phyloP scores from a whole-genome alignment of 2,888 invertebrate genomes.

The Chorisops tibialis region DNA sequence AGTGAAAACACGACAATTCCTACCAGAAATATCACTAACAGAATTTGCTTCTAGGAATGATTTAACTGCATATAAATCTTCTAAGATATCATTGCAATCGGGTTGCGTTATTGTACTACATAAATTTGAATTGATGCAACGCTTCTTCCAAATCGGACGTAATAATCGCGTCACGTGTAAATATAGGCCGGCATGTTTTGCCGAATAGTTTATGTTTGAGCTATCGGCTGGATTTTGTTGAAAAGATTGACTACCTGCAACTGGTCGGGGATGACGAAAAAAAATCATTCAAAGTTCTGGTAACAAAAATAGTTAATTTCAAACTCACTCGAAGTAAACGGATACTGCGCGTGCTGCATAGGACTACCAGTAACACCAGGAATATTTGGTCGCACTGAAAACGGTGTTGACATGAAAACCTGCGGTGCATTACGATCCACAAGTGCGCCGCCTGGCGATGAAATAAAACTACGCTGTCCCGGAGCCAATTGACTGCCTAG shows the following conservation, averaged over 20 bases:
- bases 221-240: slow-evolving; percentile 38
- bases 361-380: slow-evolving; percentile 48
- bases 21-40: slow-evolving; percentile 48
- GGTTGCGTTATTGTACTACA: slow-evolving; percentile 65
- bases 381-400: slow-evolving; percentile 34
- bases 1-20: neutral
- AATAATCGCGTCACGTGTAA: slow-evolving; percentile 85
- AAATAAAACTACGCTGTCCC: slow-evolving; percentile 35
- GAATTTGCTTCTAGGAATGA: slow-evolving; percentile 71
- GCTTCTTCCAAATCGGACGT: slow-evolving; percentile 81
- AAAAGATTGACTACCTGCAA: slow-evolving; percentile 16
- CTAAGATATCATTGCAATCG: slow-evolving; percentile 70
- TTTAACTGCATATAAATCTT: slow-evolving; percentile 70
- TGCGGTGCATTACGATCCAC: slow-evolving; percentile 39
- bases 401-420: slow-evolving; percentile 51
- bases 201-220: slow-evolving; percentile 57
- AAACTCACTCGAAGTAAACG: slow-evolving; percentile 50
- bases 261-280: neutral
- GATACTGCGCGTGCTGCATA: slow-evolving; percentile 51
- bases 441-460: slow-evolving; percentile 21
- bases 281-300: neutral
- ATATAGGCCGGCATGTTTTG: slow-evolving; percentile 92
- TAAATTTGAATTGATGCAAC: slow-evolving; percentile 68
- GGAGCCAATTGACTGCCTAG: slow-evolving; percentile 32
- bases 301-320: neutral